These are phyloP conservation scores for Cephus pulcher DNA, from an alignment of 2,888 invertebrate genomes.

Conservation along the genomic window DNA sequence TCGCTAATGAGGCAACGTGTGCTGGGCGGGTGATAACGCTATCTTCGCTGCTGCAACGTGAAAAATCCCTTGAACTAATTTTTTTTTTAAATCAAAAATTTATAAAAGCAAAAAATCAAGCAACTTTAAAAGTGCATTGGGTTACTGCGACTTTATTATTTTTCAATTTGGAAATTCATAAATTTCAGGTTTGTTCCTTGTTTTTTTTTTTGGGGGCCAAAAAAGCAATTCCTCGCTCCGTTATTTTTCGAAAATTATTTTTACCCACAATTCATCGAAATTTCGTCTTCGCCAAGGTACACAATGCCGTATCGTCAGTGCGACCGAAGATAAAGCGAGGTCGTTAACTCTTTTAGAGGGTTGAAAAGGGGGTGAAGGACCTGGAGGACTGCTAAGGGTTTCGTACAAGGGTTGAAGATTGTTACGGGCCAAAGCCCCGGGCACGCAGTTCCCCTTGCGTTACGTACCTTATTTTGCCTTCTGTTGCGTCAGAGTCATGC, in stretches of 20 bases:
- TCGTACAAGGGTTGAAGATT: slow-evolving; percentile 45
- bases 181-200: too few relatives aligned
- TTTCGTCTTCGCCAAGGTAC: neutral
- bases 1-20: slow-evolving; percentile 53
- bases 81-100: neutral
- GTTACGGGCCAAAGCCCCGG: slow-evolving; percentile 27
- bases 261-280: neutral
- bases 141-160: neutral
- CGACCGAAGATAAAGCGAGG: slow-evolving; percentile 41
- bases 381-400: slow-evolving; percentile 26
- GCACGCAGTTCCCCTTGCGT: neutral
- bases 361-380: slow-evolving; percentile 10
- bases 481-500: neutral
- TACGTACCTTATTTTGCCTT: neutral
- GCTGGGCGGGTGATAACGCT: slow-evolving; percentile 49
- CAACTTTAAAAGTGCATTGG: neutral
- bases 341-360: slow-evolving; percentile 47
- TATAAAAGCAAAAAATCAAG: neutral
- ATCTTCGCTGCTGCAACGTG: slow-evolving; percentile 29
- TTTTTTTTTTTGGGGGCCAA: too few relatives aligned
- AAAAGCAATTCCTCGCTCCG: too few relatives aligned
- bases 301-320: neutral
- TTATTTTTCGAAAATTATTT: neutral
- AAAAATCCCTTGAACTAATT: slow-evolving; percentile 21
- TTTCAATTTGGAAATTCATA: too few relatives aligned